phyloP scores from a whole-genome alignment of 2,113 vertebrate genomes.

The Trematomus loennbergii region DNA sequence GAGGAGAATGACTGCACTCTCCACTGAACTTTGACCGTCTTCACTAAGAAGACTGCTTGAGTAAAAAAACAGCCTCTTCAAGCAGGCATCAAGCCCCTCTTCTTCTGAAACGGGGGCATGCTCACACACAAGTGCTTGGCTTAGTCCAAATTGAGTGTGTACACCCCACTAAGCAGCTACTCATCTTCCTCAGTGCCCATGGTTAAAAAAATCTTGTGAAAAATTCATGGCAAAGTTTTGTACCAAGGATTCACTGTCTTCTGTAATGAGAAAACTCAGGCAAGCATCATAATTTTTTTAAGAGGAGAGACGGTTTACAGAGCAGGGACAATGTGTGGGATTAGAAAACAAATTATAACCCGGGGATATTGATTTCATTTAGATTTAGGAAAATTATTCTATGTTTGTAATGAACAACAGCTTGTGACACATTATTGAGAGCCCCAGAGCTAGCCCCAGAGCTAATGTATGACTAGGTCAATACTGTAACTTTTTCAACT shows the following conservation, averaged over 20 bases:
- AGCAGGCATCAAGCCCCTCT: background rate
- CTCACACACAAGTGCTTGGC: background rate
- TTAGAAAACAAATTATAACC: background rate
- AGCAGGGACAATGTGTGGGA: background rate
- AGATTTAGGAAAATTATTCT: background rate
- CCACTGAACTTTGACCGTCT: slow-evolving; percentile 14
- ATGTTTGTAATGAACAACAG: too few species aligned
- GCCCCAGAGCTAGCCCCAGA: background rate
- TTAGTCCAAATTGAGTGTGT: background rate
- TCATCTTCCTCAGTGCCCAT: background rate
- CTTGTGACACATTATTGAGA: background rate
- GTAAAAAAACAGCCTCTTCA: slow-evolving; percentile 6
- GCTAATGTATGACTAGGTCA: background rate
- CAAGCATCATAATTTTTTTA: background rate
- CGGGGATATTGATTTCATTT: background rate
- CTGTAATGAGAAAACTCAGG: background rate
- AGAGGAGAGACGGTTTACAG: background rate
- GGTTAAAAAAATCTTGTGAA: background rate
- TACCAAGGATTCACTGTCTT: background rate
- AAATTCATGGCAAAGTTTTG: background rate
- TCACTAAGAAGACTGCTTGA: slow-evolving; percentile 8
- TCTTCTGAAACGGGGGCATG: background rate
- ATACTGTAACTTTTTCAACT: background rate
- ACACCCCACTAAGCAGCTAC: background rate
- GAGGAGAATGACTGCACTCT: slow-evolving; percentile 23